Evolutionary conservation across 2,113 vertebrate genomes (phyloP).

Genomic region (Nannospalax galili): DNA sequence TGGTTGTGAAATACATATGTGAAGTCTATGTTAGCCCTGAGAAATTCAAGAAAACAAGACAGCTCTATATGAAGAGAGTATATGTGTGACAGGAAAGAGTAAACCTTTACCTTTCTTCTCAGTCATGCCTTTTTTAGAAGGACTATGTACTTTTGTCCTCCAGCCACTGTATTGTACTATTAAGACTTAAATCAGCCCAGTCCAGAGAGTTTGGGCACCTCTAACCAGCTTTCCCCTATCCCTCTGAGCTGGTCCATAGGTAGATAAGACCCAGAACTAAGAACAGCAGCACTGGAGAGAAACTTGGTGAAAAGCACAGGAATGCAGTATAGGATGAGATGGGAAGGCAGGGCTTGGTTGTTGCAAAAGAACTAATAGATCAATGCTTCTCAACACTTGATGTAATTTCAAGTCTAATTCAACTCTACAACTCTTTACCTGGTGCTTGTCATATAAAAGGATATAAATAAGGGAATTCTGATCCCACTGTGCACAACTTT

Average conservation of each 20-base stretch:
- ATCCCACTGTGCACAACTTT: background rate
- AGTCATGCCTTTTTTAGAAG: background rate
- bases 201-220: too few species aligned
- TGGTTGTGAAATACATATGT: background rate
- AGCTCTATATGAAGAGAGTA: background rate
- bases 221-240: background rate
- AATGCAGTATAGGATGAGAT: background rate
- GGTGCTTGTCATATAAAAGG: background rate
- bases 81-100: background rate
- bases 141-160: background rate
- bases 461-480: background rate
- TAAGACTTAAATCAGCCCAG: background rate
- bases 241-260: background rate
- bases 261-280: background rate
- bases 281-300: background rate
- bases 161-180: background rate
- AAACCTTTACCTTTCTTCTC: background rate
- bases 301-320: background rate
- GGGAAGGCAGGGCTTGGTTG: background rate
- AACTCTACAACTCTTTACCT: background rate
- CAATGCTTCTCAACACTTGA: background rate
- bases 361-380: background rate
- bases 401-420: background rate
- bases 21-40: background rate
- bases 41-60: background rate